Percentiles rank a stretch among this genome's conserved stretches.
Evolutionary conservation across 2,113 vertebrate species (phyloP).

Genomic region (Carettochelys insculpta): DNA sequence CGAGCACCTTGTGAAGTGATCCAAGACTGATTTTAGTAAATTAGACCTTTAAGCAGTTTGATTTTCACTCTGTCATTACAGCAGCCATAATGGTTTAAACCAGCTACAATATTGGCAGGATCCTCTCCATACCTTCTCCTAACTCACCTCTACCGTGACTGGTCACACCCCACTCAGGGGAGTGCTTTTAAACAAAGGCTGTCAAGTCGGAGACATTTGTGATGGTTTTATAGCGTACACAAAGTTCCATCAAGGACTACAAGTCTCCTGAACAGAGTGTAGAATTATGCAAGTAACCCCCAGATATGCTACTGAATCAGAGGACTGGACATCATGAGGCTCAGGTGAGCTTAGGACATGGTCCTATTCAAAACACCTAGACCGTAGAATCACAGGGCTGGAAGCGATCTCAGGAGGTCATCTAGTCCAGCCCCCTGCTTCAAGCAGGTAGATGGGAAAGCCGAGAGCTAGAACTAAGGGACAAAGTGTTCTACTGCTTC

Average conservation of each 20-base stretch:
- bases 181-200: background rate
- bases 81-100: background rate
- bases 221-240: background rate
- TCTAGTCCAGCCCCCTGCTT: no score
- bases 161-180: background rate
- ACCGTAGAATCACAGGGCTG: no score
- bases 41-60: slow-evolving; percentile 38
- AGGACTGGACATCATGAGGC: fast-evolving
- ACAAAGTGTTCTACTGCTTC: no score
- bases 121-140: background rate
- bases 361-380: no score
- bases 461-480: no score
- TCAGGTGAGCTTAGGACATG: no score
- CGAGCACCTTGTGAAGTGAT: no score
- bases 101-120: background rate
- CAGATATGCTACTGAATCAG: background rate
- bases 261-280: background rate
- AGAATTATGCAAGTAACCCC: background rate
- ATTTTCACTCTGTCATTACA: slow-evolving; percentile 14
- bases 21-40: background rate
- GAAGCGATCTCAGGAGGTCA: no score
- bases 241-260: background rate
- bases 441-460: no score
- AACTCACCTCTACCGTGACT: background rate
- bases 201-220: background rate